Evolutionary conservation across 2,797 vertebrate species (phyloP).

Genomic region (Sebastes taczanowskii): DNA sequence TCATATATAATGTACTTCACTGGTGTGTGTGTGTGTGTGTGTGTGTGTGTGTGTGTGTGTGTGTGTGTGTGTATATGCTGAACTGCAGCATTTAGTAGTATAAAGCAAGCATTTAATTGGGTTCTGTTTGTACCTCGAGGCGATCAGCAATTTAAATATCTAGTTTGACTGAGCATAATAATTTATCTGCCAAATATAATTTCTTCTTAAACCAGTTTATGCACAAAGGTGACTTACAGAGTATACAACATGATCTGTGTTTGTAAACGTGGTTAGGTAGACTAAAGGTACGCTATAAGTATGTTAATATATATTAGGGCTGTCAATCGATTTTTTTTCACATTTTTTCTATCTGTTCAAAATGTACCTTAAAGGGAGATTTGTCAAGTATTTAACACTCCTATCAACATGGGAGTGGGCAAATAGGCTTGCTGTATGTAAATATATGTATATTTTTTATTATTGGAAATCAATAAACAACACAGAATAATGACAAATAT

Average conservation of each 20-base stretch:
- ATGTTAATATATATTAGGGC: neutral
- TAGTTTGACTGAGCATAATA: slow-evolving; percentile 21
- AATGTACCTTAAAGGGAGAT: no score
- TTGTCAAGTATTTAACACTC: no score
- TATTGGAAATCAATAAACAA: no score
- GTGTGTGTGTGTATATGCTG: neutral
- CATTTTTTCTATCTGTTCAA: no score
- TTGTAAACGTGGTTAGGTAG: neutral
- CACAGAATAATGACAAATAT: no score
- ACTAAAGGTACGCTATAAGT: neutral
- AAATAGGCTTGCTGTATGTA: no score
- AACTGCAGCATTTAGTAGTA: neutral
- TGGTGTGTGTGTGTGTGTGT: neutral
- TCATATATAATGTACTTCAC: neutral
- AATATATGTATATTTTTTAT: no score
- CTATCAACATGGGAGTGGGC: no score
- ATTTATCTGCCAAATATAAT: slow-evolving; percentile 27
- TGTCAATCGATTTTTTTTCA: no score
- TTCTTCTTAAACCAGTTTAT: neutral
- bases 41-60: no score
- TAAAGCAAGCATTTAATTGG: neutral
- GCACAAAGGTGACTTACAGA: neutral
- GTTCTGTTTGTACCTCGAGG: neutral
- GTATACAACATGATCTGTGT: neutral
- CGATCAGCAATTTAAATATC: slow-evolving; percentile 20